phyloP scores from a whole-genome alignment of 2,113 vertebrate genomes.

The Puffinus mauretanicus region DNA sequence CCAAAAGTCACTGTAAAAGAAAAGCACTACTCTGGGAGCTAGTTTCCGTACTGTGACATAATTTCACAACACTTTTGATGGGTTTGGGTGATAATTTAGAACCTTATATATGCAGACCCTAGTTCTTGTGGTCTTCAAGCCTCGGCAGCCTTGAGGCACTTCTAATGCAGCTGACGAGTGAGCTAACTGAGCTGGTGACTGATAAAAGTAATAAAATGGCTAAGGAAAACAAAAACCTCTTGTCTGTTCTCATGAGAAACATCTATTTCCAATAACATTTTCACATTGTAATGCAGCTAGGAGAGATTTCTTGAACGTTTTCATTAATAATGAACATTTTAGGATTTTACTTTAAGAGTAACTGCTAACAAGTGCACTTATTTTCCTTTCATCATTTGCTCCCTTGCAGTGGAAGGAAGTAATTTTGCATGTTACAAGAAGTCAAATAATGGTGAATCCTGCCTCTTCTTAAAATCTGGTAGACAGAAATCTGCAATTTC shows the following conservation, averaged over 20 bases:
- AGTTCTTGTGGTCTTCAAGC: not conserved
- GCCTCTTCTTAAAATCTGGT: not conserved
- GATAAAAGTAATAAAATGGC: not conserved
- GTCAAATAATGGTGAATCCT: not conserved
- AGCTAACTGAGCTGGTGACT: not conserved
- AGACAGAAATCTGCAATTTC: not conserved
- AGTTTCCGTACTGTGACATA: not conserved
- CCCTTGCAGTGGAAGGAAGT: not conserved
- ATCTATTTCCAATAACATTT: not conserved
- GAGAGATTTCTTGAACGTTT: not conserved
- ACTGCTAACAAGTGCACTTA: not conserved
- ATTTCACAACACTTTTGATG: not conserved
- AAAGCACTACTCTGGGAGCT: not conserved
- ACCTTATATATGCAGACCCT: not conserved
- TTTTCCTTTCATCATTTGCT: not conserved
- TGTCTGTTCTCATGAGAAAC: not conserved
- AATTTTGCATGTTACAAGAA: not conserved
- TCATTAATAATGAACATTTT: not conserved
- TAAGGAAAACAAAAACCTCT: not conserved
- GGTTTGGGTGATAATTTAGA: not conserved
- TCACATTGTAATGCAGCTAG: not conserved
- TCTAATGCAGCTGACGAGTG: not conserved
- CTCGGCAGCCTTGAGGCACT: not conserved
- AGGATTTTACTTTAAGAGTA: not conserved
- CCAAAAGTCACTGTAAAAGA: not conserved